Conservation (phyloP, 2,113 vertebrate species). For the Mus pahari region DNA sequence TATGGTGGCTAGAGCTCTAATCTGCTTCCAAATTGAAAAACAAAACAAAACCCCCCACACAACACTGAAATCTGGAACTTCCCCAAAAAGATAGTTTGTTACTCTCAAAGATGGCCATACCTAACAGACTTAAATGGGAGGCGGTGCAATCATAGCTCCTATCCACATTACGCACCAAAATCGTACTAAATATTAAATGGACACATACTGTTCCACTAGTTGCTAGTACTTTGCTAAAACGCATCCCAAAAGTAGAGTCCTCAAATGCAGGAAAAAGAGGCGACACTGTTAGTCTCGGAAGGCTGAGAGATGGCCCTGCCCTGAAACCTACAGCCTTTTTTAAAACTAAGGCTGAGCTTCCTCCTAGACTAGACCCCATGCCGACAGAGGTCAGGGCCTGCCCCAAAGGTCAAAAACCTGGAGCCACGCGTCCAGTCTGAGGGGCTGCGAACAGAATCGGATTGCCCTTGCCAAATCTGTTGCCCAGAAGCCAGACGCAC, state of each 20-base stretch:
- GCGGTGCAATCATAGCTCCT: neutral
- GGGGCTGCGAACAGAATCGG: neutral
- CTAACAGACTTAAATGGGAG: neutral
- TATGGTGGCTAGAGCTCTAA: neutral
- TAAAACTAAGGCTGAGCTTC: neutral
- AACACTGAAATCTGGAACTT: slow-evolving; percentile 51
- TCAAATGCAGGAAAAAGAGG: neutral
- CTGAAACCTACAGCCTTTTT: neutral
- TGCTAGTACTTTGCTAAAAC: slow-evolving; percentile 12
- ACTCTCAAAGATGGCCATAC: slow-evolving; percentile 42
- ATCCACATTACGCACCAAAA: neutral
- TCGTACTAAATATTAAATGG: neutral
- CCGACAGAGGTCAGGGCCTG: slow-evolving; percentile 17
- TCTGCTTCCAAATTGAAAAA: neutral
- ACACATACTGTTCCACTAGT: neutral
- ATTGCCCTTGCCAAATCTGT: slow-evolving; percentile 32
- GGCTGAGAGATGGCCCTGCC: neutral
- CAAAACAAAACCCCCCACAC: neutral
- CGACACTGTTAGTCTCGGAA: neutral
- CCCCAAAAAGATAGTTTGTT: neutral
- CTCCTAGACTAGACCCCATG: neutral
- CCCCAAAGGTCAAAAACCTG: slow-evolving; percentile 54
- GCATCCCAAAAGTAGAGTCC: neutral
- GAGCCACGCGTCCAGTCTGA: slow-evolving; percentile 3
- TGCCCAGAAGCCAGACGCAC: slow-evolving; percentile 25